These are phyloP conservation scores for Anolis sagrei DNA, from an alignment of 2,113 vertebrate genomes.

Conservation along the genomic window DNA sequence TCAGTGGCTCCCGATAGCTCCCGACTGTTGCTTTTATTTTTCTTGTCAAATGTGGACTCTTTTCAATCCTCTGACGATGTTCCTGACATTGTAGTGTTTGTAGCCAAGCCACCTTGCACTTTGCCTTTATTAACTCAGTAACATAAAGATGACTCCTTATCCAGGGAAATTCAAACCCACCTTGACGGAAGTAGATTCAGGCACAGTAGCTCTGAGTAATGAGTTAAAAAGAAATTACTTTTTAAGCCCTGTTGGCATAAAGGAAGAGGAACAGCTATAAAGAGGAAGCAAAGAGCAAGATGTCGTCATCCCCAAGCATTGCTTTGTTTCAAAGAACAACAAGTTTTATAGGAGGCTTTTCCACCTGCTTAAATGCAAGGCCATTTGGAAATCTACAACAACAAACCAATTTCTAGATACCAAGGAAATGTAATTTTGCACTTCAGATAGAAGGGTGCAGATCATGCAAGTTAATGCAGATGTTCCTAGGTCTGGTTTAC, in stretches of 20 bases:
- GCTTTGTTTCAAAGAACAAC: constrained; percentile 11
- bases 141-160: constrained; percentile 13
- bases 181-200: neutral
- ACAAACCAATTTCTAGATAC: neutral
- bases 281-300: neutral
- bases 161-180: neutral
- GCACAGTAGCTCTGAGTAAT: neutral
- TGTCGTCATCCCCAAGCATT: neutral
- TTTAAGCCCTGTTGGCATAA: neutral
- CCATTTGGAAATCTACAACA: neutral
- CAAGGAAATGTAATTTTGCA: neutral
- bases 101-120: neutral
- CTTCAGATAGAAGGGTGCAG: neutral
- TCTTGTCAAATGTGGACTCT: neutral
- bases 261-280: neutral
- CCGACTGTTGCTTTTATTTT: neutral
- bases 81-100: neutral
- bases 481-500: neutral
- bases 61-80: neutral
- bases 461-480: neutral
- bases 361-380: neutral
- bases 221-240: neutral
- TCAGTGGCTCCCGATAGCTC: too few species aligned
- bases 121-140: neutral
- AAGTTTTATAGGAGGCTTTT: neutral